Evolutionary conservation across 2,888 invertebrate genomes (phyloP).

Genomic region (Drosophila dives): DNA sequence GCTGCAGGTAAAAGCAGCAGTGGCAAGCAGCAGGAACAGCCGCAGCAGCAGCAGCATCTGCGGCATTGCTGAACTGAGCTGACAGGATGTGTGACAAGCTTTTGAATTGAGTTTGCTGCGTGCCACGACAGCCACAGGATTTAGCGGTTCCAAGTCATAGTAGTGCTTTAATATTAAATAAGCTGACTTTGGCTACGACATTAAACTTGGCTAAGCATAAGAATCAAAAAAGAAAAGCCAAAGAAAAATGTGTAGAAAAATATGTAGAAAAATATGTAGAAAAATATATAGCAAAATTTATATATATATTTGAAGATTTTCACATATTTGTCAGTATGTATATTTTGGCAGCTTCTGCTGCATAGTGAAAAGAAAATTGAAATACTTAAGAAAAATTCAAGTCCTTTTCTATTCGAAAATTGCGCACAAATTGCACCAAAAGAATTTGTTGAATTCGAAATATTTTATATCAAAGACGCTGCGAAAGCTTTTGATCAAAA

Average conservation of each 20-base stretch:
- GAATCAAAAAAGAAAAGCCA: background rate
- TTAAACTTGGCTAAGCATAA: slow-evolving; percentile 27
- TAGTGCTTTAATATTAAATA: slow-evolving; percentile 70
- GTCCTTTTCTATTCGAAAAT: background rate
- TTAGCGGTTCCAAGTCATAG: slow-evolving; percentile 53
- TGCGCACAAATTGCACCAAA: background rate
- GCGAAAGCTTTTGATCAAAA: background rate
- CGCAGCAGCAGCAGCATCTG: slow-evolving; percentile 11
- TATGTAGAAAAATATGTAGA: background rate
- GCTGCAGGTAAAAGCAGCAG: slow-evolving; percentile 59
- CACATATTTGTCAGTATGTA: background rate
- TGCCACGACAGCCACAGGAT: slow-evolving; percentile 72
- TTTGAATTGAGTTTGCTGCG: slow-evolving; percentile 54
- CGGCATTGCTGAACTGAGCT: slow-evolving; percentile 12
- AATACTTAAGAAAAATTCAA: background rate
- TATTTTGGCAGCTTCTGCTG: background rate
- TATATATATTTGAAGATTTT: background rate
- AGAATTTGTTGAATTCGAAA: background rate
- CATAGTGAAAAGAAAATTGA: background rate
- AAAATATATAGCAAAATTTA: no score
- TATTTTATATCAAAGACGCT: background rate
- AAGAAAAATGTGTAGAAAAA: background rate
- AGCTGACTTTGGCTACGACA: slow-evolving; percentile 54
- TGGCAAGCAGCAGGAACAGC: background rate
- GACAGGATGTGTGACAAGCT: slow-evolving; percentile 71